Evolutionary conservation across 1,140 invertebrate genomes (phyloP), one percentile per base, ranked within the genome.

Genomic region (Ceratina japonica): DNA sequence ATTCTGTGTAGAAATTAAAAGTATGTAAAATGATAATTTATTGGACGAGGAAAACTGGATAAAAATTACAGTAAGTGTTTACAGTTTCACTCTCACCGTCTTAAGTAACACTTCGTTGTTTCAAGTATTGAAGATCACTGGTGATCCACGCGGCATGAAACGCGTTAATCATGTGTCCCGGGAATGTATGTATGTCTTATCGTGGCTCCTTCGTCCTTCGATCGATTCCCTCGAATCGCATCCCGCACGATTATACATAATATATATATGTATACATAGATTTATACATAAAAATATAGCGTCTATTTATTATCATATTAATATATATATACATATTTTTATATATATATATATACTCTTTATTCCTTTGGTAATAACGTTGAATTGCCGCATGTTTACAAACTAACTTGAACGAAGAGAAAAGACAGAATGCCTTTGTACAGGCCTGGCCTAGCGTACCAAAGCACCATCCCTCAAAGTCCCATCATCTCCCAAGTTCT

Each of bases 391-490:
- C 91, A 92, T 92, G 91, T 86, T 87, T 88, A 86, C 85, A 90
- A 44, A 88, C 90, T 92, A 88, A 92, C 88, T 89, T 72, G 77
- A 87, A 87, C 58, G 87, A 77, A 66, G 83, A 86, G 10, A 44
- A 44, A 7, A 44, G 37, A 44, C 3, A 44, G 37, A 44, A 85
- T 68, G 31, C 82, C 85, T 71, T 86, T 84, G 54, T 84, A 89
- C 82, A 90, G 90, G 92, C 89, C 91, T 88, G 91, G 92, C 88
- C 91, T 92, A 93, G 92, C 92, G 92, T 93, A 92, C 91, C 91
- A 92, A 91, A 91, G 88, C 88, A 91, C 89, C 88, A 85, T 72
- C 75, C 77, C 84, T 44, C 10, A 8, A 7, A 44, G 37, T 44
- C 37, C 37, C 37, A 70, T 78, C 68, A 79, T 83, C 71, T 78